Base-by-base conservation (phyloP, 2,113 vertebrate genomes). In the Ia io region DNA sequence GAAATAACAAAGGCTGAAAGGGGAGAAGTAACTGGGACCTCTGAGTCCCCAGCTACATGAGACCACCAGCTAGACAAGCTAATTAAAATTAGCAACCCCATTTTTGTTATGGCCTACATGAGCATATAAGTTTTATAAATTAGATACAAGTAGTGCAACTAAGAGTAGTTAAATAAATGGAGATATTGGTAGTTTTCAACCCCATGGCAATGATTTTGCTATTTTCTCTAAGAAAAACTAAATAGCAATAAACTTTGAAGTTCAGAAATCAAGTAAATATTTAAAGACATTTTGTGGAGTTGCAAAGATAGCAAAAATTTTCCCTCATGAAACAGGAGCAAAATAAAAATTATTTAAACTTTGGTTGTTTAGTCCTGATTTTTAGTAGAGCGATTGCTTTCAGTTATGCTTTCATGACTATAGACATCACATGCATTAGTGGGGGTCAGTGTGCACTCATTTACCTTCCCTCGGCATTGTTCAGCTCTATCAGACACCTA, bases 1-100 rank as follows among this genome's bases (percentile, higher is more conserved):
- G 97, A 93, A 97, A 93, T 95, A 95, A 97, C 95, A 97, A 97
- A 97, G 95, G 96, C 96, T 96, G 93, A 97, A 95, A 97, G 86
- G 73, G 25, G 67, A 95, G 93, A 84, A 90, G 93, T 93, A 95
- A 94, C 78, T 63, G 87, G 80, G 78, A 63, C 61, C 67, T 94
- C 96, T 65, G 84, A 93, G 63, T 90, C 88, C 71, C 80, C 73
- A 91, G 90, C 78, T 79, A 63, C 74, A 37, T 70, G 73, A 84
- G 94, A 94, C 97, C 92, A 96, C 95, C 95, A 94, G 84, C 93
- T 90, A 92, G 84, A 93, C 82, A 93, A 94, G 92, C 94, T 96
- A 69, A 96, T 97, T 96, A 92, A 94, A 97, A 87, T 86, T 22
- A 92, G 76, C 63, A 47, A 53, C 23, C 11, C 49, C 47, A 51